Conservation (phyloP, 2,888 invertebrate genomes). For the Merodon equestris region DNA sequence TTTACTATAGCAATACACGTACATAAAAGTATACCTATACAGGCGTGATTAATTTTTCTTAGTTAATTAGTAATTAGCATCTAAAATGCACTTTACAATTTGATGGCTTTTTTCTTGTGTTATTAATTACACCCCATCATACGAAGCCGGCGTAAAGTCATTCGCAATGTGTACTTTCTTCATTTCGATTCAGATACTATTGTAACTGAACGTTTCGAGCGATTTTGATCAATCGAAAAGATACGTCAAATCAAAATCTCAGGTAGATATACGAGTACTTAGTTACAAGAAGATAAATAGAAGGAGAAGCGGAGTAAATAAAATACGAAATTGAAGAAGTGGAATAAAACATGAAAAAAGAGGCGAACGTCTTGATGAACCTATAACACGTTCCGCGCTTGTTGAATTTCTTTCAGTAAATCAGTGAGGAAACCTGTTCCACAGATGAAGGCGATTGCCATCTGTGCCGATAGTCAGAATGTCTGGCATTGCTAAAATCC, state of each 20-base stretch:
- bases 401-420: slow-evolving; percentile 61
- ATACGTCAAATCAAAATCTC: slow-evolving; percentile 63
- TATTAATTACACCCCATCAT: slow-evolving; percentile 15
- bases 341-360: slow-evolving; percentile 21
- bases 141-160: slow-evolving; percentile 30
- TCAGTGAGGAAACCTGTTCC: slow-evolving; percentile 62
- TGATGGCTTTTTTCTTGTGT: slow-evolving; percentile 13
- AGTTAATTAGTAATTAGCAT: slow-evolving; percentile 15
- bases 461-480: slow-evolving; percentile 69
- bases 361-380: slow-evolving; percentile 63
- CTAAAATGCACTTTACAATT: slow-evolving; percentile 14
- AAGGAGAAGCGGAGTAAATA: slow-evolving; percentile 8
- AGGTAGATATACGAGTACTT: slow-evolving; percentile 41
- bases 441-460: slow-evolving; percentile 68
- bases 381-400: slow-evolving; percentile 67
- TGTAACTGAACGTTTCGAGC: slow-evolving; percentile 34
- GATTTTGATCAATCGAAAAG: slow-evolving; percentile 51
- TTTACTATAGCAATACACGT: no score
- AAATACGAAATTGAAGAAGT: slow-evolving; percentile 14
- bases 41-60: no score
- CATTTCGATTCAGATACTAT: not conserved
- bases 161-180: slow-evolving; percentile 38
- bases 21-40: no score
- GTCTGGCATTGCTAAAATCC: slow-evolving; percentile 69
- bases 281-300: slow-evolving; percentile 40